These are phyloP conservation scores for Rhimphoctona megacephalus DNA, from an alignment of 2,888 invertebrate genomes.

Conservation along the genomic window DNA sequence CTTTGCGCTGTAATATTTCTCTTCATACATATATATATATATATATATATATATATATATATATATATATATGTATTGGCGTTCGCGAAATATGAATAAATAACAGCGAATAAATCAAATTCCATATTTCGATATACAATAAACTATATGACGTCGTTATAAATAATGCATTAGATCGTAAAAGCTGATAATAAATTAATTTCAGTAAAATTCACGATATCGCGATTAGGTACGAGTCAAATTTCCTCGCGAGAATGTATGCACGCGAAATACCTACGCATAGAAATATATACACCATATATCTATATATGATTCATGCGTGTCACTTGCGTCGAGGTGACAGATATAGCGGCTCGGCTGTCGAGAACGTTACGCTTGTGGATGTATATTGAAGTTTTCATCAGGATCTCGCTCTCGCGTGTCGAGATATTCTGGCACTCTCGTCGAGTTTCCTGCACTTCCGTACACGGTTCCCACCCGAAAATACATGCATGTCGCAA, in stretches of 20 bases:
- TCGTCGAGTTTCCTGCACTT: constrained; percentile 34
- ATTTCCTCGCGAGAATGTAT: constrained; percentile 16
- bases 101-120: constrained; percentile 51
- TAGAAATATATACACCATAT: background rate
- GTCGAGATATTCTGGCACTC: constrained; percentile 40
- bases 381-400: constrained; percentile 31
- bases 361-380: constrained; percentile 19
- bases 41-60: no score
- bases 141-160: constrained; percentile 28
- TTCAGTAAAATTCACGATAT: constrained; percentile 51
- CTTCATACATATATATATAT: no score
- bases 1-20: constrained; percentile 47
- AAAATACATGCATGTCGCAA: background rate
- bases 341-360: constrained; percentile 19
- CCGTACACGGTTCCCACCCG: constrained; percentile 3
- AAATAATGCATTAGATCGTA: constrained; percentile 54
- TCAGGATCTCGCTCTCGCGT: constrained; percentile 30
- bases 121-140: constrained; percentile 43
- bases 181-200: constrained; percentile 58
- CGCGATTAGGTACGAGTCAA: constrained; percentile 22
- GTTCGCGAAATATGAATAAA: constrained; percentile 50
- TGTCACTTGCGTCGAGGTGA: constrained; percentile 22
- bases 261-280: background rate
- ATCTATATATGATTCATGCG: background rate
- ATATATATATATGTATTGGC: constrained; percentile 3